Base-by-base conservation (phyloP, 2,113 vertebrate genomes). In the Rana temporaria region DNA sequence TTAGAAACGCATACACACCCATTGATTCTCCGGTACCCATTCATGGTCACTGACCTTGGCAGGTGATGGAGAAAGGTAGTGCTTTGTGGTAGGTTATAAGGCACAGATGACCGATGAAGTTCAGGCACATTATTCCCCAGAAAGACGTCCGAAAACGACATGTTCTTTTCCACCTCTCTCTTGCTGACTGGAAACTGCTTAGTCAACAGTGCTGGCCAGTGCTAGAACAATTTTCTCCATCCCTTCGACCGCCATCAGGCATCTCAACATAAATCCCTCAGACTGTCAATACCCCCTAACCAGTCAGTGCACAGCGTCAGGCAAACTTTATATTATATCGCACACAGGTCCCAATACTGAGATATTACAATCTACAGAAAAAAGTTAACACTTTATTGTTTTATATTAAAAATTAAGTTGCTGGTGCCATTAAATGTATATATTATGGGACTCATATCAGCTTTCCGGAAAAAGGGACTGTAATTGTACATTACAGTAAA, bases 81-180 rank as follows among this genome's bases (percentile, higher is more conserved):
- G 90, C 84, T 48, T 88, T 87, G 84, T 89, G 90, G 84, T 90
- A 84, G 72, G 89, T 85, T 59, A 88, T 88, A 69, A 92, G 84
- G 85, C 91, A 91, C 82, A 92, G 89, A 76, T 92, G 90, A 84
- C 90, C 89, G 85, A 92, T 90, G 73, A 90, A 86, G 79, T 90
- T 90, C 87, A 91, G 88, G 87, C 91, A 92, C 91, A 90, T 92
- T 84, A 87, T 89, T 83, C 84, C 80, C 69, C 74, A 87, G 74
- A 84, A 32, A 22, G 87, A 84, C 34, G 77, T 85, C 48, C 73
- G 84, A 84, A 86, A 81, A 85, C 76, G 84, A 84, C 65, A 74
- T 82, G 79, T 87, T 83, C 85, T 84, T 81, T 80, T 63, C 79
- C 83, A 82, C 85, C 76, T 70, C 87, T 83, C 84, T 75, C 85